phyloP scores from a whole-genome alignment of 2,888 invertebrate genomes.

The Sarcophaga rosellei region DNA sequence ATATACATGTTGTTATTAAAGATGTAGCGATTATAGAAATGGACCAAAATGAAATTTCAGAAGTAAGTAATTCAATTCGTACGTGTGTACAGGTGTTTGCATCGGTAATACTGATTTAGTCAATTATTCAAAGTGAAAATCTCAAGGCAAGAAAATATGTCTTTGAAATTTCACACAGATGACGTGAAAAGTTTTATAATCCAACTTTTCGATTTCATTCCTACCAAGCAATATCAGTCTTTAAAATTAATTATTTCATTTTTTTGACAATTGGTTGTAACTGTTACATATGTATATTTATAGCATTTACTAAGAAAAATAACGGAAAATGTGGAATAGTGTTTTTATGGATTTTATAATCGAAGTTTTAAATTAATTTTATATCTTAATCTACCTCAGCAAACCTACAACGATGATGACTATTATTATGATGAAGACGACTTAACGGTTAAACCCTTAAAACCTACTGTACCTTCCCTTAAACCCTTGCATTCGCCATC shows the following conservation, averaged over 20 bases:
- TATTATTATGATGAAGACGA: constrained; percentile 80
- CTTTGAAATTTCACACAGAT: no score
- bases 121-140: no score
- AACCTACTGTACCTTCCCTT: constrained; percentile 67
- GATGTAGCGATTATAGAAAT: constrained; percentile 87
- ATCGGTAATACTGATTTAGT: no score
- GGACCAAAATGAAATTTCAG: constrained; percentile 77
- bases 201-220: neutral
- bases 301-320: neutral
- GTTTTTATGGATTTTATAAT: no score
- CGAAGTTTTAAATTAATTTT: neutral
- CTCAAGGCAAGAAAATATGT: no score
- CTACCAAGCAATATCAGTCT: neutral
- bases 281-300: no score
- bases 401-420: constrained; percentile 75
- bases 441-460: constrained; percentile 78
- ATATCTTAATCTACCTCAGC: constrained; percentile 70
- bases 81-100: no score
- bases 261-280: no score
- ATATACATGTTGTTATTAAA: constrained; percentile 90
- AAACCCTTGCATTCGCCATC: constrained; percentile 42
- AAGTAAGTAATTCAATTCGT: constrained; percentile 72
- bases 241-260: no score
- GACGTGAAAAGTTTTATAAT: neutral
- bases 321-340: no score